Evolutionary conservation across 1,140 invertebrate species (phyloP), one percentile per base, ranked within the genome.

Genomic region (Probaryconus sp.): DNA sequence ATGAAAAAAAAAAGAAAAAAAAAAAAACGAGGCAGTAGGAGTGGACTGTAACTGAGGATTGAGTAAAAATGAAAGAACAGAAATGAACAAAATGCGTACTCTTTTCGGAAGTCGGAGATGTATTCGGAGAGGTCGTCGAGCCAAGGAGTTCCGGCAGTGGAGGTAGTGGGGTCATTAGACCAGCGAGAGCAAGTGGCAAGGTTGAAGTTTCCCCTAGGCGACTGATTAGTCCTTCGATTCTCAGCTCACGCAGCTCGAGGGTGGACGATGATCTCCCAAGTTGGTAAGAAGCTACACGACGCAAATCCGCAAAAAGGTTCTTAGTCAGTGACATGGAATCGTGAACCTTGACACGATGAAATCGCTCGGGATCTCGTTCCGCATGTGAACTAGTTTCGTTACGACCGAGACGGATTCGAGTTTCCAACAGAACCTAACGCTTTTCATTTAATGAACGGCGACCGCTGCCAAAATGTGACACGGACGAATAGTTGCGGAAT

Each of bases 171-270:
- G 81, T 77, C 76, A 82, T 75, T 53, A 86, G 79, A 30, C 83
- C 83, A 61, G 81, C 78, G 69, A 88, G 73, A 48, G 85, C 79
- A 55, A 87, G 63, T 70, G 87, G 82, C 77, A 88, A 58, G 51
- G 85, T 76, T 30, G 81, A 79, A 56, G 77, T 80, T 70, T 79
- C 77, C 33, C 79, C 79, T 38, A 80, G 77, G 45, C 71, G 80
- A 77, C 80, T 68, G 64, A 79, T 79, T 53, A 80, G 60, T 51
- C 79, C 77, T 68, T 79, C 79, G 69, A 80, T 77, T 56, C 55
- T 76, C 58, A 80, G 79, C 67, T 80, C 79, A 40, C 75, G 77
- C 55, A 81, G 76, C 72, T 81, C 79, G 40, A 81, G 73, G 51
- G 67, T 81, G 35, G 79, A 81, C 37, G 79, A 81, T 35, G 79